Conservation (phyloP, 64 coral and sea anemone genomes). For the Dendrophyllia cribrosa region DNA sequence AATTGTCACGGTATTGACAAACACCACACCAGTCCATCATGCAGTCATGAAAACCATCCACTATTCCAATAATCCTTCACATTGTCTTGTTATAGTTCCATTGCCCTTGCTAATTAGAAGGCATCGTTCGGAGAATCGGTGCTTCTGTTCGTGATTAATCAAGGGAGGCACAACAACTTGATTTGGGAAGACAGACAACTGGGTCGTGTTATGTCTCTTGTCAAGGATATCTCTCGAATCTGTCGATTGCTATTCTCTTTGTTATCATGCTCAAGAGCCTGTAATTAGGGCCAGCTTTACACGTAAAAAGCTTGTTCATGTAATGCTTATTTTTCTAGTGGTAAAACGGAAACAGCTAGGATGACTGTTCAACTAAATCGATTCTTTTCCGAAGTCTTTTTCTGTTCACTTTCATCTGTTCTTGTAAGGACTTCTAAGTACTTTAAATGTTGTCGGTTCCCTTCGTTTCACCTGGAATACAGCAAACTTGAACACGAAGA, state of each 20-base stretch:
- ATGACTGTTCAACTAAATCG: background rate
- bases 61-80: no score
- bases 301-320: no score
- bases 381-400: background rate
- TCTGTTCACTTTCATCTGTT: background rate
- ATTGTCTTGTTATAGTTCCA: background rate
- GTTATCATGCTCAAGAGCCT: conserved; percentile 8
- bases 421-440: no score
- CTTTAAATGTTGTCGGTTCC: no score
- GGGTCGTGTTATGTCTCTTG: background rate
- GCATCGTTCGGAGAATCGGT: background rate
- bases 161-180: background rate
- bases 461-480: no score
- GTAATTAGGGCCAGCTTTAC: background rate
- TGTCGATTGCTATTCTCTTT: background rate
- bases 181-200: background rate
- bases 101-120: background rate
- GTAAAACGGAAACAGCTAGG: background rate
- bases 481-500: no score
- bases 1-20: background rate
- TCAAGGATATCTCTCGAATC: conserved; percentile 29
- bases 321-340: no score
- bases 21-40: background rate
- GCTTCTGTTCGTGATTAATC: background rate
- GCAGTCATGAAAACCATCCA: no score